Evolutionary conservation across 2,888 invertebrate genomes (phyloP).

Genomic region (Zaprionus lineosus): DNA sequence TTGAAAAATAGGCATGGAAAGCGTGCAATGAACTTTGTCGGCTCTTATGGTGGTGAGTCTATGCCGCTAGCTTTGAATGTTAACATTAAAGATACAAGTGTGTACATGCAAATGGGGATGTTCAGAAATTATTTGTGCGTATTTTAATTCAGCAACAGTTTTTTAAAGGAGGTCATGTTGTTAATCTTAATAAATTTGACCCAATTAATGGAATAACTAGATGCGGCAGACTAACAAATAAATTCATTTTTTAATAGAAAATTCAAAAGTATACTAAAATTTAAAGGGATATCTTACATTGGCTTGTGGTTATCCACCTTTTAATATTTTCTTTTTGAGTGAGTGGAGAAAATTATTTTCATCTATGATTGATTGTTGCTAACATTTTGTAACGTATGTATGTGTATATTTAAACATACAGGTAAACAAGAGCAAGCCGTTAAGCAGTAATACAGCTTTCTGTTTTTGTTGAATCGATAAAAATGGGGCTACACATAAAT

Average conservation of each 20-base stretch:
- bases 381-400: neutral
- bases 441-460: conserved; percentile 19
- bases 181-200: neutral
- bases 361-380: too few relatives aligned
- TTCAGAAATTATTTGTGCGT: neutral
- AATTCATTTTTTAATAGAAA: too few relatives aligned
- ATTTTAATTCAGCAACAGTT: neutral
- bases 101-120: neutral
- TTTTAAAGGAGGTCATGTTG: neutral
- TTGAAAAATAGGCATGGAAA: conserved; percentile 27
- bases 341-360: too few relatives aligned
- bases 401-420: neutral
- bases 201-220: neutral
- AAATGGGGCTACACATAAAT: neutral
- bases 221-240: too few relatives aligned
- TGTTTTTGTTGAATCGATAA: conserved; percentile 33
- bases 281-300: too few relatives aligned
- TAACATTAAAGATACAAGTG: neutral
- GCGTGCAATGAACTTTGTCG: conserved; percentile 30
- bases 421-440: neutral
- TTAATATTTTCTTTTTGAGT: too few relatives aligned
- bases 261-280: too few relatives aligned
- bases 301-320: too few relatives aligned
- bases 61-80: neutral
- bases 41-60: conserved; percentile 3